Evolutionary conservation across 2,797 vertebrate genomes (phyloP).

Genomic region (Syngnathus rostellatus): DNA sequence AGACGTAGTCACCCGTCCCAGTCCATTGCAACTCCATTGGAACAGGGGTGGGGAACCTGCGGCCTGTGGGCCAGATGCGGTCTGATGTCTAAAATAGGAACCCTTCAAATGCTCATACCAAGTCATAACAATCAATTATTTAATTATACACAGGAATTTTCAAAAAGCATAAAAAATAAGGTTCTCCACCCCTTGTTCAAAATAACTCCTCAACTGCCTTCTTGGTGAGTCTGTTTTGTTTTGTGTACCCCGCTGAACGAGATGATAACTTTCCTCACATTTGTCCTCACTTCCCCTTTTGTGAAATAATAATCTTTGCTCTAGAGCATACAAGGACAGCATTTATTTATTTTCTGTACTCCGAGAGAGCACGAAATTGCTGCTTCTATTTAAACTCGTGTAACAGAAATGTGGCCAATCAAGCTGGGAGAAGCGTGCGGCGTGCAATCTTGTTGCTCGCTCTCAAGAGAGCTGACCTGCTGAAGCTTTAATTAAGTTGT

Average conservation of each 20-base stretch:
- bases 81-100: background rate
- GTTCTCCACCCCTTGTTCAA: background rate
- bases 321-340: background rate
- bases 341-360: background rate
- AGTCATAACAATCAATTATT: background rate
- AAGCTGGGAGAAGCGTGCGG: constrained; percentile 1
- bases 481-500: constrained; percentile 49
- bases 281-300: background rate
- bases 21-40: background rate
- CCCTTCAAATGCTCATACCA: background rate
- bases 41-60: background rate
- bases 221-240: background rate
- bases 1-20: constrained; percentile 55
- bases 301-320: background rate
- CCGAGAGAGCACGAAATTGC: background rate
- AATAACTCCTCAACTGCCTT: background rate
- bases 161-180: background rate
- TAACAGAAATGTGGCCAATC: constrained; percentile 15
- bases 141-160: background rate
- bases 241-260: background rate
- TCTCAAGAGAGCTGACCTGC: constrained; percentile 32
- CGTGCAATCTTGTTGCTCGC: background rate
- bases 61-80: background rate
- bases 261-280: background rate
- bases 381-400: constrained; percentile 4